Evolutionary conservation across 2,888 invertebrate species (phyloP), one percentile per base, ranked within the genome.

Genomic region (Linnaemya vulpina): DNA sequence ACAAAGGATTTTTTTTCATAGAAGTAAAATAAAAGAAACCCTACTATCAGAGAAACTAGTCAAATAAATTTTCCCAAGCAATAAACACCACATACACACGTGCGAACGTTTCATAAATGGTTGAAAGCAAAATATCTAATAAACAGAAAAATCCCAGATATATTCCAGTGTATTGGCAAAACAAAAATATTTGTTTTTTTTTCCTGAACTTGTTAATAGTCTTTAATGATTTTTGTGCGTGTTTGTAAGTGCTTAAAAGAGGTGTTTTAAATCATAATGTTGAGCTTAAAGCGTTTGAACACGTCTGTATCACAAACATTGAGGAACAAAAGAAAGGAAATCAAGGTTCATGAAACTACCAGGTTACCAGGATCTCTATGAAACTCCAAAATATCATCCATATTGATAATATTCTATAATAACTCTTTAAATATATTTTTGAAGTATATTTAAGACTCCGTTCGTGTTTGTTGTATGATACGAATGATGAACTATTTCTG

Each of bases 21-120:
- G 5, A 30, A n/a, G n/a, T n/a, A n/a, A 30, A 20, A 68, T 35
- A 70, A 62, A 25, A n/a, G 20, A 20, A n/a, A 11, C 20, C 43
- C 35, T 63, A 53, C 20, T 20, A 20, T 11, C 43, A 62, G 62
- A 20, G 53, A 71, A 70, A 43, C 49, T 62, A 51, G 51, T 30
- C 11, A 62, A 70, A 78, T 71, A 78, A 53, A 71, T 78, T 78
- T 63, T 53, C 43, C 43, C 53, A 63, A 78, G 70, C 70, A 53
- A 78, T 71, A 53, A 71, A 78, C 68, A 70, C 68, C 62, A 70
- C 62, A 70, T 76, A 46, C 25, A 7, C 30, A 49, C 17, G 9
- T 46, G 55, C 4, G 55, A 55, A 58, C 22, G 58, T 58, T 46
- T 46, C 46, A 46, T 46, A 46, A 46, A 46, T 46, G n/a, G 15